phyloP scores from a whole-genome alignment of 2,113 vertebrate genomes.

The Atherinomorus stipes region DNA sequence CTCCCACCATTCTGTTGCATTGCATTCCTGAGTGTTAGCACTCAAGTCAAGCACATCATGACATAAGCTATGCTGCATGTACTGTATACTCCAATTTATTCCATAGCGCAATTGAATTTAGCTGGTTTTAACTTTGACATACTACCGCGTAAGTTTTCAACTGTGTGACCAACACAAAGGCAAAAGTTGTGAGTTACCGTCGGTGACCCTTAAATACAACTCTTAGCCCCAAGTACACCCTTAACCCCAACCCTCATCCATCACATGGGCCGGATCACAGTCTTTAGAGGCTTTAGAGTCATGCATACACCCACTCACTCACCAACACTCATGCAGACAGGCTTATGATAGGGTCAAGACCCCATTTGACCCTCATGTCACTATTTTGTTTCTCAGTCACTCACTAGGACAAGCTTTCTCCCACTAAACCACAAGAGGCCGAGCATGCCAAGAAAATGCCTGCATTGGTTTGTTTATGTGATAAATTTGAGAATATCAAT shows the following conservation, averaged over 20 bases:
- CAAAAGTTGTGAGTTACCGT: constrained; percentile 39
- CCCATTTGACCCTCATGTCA: constrained; percentile 71
- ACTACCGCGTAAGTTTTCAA: constrained; percentile 10
- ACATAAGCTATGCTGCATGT: no score
- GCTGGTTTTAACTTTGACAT: background rate
- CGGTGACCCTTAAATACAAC: constrained; percentile 60
- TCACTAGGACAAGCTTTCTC: constrained; percentile 45
- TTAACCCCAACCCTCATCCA: constrained; percentile 74
- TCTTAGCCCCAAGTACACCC: constrained; percentile 45
- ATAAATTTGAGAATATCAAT: constrained; percentile 30
- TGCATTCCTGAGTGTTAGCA: constrained; percentile 1
- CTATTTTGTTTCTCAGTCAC: constrained; percentile 59
- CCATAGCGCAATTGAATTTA: background rate
- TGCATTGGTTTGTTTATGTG: constrained; percentile 18
- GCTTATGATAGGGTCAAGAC: constrained; percentile 61
- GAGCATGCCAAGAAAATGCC: constrained; percentile 10
- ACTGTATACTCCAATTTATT: background rate
- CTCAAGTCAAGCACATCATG: background rate
- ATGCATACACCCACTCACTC: constrained; percentile 58
- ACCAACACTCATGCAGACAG: constrained; percentile 59
- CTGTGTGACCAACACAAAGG: constrained; percentile 21
- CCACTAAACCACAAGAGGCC: constrained; percentile 22
- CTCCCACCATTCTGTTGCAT: background rate
- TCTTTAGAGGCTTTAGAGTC: constrained; percentile 64
- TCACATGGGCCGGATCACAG: constrained; percentile 73